phyloP scores from a whole-genome alignment of 2,113 vertebrate species.

The Rhinolophus sinicus region DNA sequence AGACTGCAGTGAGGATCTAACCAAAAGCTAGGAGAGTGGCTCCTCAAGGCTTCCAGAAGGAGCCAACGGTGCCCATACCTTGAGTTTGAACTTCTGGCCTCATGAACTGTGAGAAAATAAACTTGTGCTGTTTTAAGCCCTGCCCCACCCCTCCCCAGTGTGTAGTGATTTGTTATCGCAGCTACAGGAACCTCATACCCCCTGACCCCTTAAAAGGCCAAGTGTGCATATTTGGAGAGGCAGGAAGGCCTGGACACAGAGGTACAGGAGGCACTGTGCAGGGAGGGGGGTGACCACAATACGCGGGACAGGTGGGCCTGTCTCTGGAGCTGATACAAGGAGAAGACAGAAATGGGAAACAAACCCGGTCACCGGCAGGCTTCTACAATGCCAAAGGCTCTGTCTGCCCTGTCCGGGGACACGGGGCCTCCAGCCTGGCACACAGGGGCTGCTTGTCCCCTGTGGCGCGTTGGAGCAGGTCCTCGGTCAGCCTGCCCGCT shows the following conservation, averaged over 20 bases:
- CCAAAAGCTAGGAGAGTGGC: too few relatives aligned
- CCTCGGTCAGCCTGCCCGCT: accelerated
- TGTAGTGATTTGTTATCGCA: accelerated
- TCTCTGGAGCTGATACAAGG: neutral
- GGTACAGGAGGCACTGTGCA: accelerated
- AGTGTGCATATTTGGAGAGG: accelerated
- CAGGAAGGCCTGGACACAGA: accelerated
- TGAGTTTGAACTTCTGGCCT: neutral
- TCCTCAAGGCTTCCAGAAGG: accelerated
- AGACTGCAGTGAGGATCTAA: accelerated
- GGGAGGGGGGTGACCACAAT: neutral
- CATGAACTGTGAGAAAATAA: neutral
- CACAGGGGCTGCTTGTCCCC: neutral
- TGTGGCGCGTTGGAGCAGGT: accelerated
- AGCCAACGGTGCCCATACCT: neutral
- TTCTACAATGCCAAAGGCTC: neutral
- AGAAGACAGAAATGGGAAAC: neutral
- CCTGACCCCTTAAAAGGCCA: neutral
- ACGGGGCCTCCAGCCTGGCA: neutral
- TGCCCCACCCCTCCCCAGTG: too few relatives aligned
- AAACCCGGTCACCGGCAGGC: neutral
- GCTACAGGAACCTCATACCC: neutral
- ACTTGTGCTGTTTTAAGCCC: too few relatives aligned
- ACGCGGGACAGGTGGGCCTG: neutral
- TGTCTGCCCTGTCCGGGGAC: neutral